Conservation (phyloP, 2,888 invertebrate genomes). For the Sepiola atlantica region DNA sequence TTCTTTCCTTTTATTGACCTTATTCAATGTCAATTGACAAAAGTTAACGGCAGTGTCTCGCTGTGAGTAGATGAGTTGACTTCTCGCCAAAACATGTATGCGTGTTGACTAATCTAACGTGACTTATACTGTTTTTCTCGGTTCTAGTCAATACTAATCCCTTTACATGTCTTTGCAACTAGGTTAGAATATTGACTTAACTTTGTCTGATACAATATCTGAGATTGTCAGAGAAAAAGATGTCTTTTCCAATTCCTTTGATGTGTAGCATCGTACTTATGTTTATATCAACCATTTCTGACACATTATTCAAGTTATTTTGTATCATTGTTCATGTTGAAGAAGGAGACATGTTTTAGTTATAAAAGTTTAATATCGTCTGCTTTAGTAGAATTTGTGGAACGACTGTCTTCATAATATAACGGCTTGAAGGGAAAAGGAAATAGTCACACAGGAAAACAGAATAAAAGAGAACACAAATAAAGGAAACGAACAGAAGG, state of each 20-base stretch:
- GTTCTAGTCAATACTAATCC: background rate
- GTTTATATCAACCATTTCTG: background rate
- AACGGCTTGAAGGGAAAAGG: too few species aligned
- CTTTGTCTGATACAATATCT: background rate
- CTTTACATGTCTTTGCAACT: constrained; percentile 15
- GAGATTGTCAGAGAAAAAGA: background rate
- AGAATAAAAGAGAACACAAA: too few species aligned
- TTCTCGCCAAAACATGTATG: background rate
- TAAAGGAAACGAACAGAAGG: too few species aligned
- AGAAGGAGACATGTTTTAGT: too few species aligned
- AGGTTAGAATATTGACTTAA: background rate
- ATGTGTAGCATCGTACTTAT: background rate
- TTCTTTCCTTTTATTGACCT: background rate
- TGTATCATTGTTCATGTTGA: background rate
- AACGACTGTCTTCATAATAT: too few species aligned
- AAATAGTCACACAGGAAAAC: too few species aligned
- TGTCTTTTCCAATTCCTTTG: background rate
- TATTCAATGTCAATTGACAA: background rate
- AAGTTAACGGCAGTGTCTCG: background rate
- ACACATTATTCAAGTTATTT: background rate
- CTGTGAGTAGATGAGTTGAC: background rate
- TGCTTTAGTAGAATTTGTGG: too few species aligned
- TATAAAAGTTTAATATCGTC: too few species aligned
- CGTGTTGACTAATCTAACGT: background rate
- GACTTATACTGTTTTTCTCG: background rate